These are phyloP conservation scores for Dasysyrphus albostriatus DNA, from an alignment of 2,888 invertebrate species.

Conservation along the genomic window DNA sequence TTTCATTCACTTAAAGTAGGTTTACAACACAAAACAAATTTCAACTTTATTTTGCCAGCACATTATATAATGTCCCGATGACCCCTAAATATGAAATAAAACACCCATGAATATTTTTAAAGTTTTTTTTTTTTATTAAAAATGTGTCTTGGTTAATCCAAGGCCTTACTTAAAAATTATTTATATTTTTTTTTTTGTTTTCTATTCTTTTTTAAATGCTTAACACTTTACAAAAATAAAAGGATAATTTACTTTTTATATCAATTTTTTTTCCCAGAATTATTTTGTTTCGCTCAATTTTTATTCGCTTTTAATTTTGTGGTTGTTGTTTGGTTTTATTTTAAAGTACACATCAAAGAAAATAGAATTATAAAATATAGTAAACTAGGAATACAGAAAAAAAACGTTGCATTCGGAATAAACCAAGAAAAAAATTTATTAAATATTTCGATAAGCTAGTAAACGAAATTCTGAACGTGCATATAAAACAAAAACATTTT, in stretches of 20 bases:
- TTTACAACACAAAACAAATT: no score
- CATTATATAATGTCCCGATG: no score
- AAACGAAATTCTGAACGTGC: constrained; percentile 24
- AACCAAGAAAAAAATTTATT: background rate
- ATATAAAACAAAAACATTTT: constrained; percentile 7
- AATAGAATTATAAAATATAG: constrained; percentile 34
- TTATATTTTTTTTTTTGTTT: constrained; percentile 66
- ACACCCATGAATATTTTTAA: constrained; percentile 32
- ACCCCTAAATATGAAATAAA: constrained; percentile 17
- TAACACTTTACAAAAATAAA: constrained; percentile 76
- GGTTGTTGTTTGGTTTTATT: constrained; percentile 31
- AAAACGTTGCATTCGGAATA: constrained; percentile 1
- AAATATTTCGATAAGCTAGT: background rate
- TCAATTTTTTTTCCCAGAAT: constrained; percentile 73
- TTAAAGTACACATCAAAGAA: constrained; percentile 29
- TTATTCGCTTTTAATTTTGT: constrained; percentile 27
- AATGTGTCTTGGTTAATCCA: constrained; percentile 74
- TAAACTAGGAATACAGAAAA: constrained; percentile 14
- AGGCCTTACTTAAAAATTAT: constrained; percentile 74
- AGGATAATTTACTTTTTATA: constrained; percentile 72
- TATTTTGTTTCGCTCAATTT: constrained; percentile 58
- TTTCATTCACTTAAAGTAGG: no score
- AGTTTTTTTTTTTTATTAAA: constrained; percentile 73
- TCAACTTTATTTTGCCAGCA: no score
- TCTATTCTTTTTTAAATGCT: constrained; percentile 68